Conservation (phyloP, 2,888 invertebrate genomes). For the Acanthosepion lycidas region DNA sequence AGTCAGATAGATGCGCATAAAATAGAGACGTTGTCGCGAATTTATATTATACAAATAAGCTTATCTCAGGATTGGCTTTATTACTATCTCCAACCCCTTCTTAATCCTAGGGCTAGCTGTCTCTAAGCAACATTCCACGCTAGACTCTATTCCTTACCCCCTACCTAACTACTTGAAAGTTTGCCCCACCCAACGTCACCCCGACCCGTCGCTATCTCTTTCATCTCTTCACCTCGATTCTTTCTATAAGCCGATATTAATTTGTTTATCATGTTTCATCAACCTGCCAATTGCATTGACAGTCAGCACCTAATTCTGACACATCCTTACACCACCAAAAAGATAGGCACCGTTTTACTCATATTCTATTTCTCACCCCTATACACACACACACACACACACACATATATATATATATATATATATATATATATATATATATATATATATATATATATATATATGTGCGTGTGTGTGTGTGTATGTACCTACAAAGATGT, state of each 20-base stretch:
- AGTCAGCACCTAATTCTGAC: not conserved
- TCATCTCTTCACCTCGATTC: not conserved
- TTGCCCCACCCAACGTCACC: not conserved
- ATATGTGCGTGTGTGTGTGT: too few species aligned
- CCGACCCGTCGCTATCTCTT: not conserved
- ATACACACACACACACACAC: not conserved
- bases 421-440: too few species aligned
- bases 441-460: too few species aligned
- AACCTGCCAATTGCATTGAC: not conserved
- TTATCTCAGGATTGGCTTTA: not conserved
- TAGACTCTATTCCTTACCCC: not conserved
- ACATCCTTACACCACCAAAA: not conserved
- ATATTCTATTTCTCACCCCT: not conserved
- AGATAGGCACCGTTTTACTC: not conserved
- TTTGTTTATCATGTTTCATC: conserved; percentile 43
- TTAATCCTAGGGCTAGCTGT: not conserved
- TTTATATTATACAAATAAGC: not conserved
- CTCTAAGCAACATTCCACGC: not conserved
- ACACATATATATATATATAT: not conserved
- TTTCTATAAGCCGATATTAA: conserved; percentile 15
- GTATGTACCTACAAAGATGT: too few species aligned
- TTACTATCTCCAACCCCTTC: not conserved
- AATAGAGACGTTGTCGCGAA: too few species aligned
- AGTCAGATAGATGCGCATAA: too few species aligned
- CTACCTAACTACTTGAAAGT: not conserved